Evolutionary conservation across 2,797 vertebrate species (phyloP).

Genomic region (Okamejei kenojei): DNA sequence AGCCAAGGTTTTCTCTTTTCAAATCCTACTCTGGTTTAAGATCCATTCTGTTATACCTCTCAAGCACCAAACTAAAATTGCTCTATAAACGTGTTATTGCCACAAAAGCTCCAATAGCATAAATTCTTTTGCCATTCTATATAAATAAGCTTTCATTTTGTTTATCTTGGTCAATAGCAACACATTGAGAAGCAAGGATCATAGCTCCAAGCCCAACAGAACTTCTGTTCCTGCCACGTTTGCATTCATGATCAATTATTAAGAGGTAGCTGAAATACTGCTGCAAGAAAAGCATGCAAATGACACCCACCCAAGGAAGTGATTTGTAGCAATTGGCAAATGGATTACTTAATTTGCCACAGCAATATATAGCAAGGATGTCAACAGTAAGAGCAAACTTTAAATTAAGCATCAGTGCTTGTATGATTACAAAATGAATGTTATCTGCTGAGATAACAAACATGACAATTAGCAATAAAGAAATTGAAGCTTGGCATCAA

Average conservation of each 20-base stretch:
- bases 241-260: not conserved
- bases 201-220: not conserved
- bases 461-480: not conserved
- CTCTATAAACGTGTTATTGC: not conserved
- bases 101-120: not conserved
- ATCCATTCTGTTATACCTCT: no score
- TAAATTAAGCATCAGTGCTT: not conserved
- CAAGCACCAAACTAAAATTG: not conserved
- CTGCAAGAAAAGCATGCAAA: not conserved
- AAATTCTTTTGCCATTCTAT: not conserved
- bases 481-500: not conserved
- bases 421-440: not conserved
- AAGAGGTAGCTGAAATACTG: not conserved
- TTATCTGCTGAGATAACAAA: not conserved
- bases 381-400: not conserved
- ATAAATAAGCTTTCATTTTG: not conserved
- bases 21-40: no score
- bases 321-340: not conserved
- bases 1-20: no score
- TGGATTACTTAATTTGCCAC: not conserved
- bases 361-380: not conserved
- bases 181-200: not conserved
- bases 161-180: not conserved
- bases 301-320: not conserved
- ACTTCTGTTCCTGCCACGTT: not conserved